A percentile compares a stretch with the other conserved stretches of the same genome.
Evolutionary conservation across 2,797 vertebrate species (phyloP).

Genomic region (Lagorchestes hirsutus): DNA sequence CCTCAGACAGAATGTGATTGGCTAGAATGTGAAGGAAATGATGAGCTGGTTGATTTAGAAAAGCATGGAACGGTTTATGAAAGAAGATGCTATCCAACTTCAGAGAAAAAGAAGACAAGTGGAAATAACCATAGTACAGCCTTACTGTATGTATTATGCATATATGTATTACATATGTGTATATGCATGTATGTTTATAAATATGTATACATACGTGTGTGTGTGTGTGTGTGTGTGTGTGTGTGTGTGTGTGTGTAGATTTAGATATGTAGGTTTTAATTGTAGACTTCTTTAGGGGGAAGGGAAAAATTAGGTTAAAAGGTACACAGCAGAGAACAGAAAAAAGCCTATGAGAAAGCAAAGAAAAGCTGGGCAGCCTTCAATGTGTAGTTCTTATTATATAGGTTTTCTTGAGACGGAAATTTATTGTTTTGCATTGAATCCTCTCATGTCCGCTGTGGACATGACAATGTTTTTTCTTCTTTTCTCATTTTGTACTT

Average conservation of each 20-base stretch:
- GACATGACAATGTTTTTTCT: neutral
- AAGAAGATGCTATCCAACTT: neutral
- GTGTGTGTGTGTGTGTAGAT: neutral
- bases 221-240: too few species aligned
- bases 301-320: neutral
- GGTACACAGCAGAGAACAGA: neutral
- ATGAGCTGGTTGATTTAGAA: neutral
- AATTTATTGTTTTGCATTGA: neutral
- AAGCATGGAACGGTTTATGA: neutral
- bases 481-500: too few species aligned
- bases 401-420: neutral
- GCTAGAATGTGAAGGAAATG: neutral
- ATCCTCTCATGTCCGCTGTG: neutral
- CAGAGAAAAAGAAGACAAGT: neutral
- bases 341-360: neutral
- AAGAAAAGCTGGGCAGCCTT: neutral
- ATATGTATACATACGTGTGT: neutral
- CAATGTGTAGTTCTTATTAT: neutral
- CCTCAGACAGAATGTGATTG: neutral
- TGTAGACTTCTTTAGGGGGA: neutral
- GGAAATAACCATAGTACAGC: neutral
- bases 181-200: neutral
- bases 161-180: neutral
- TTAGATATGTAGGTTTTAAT: neutral
- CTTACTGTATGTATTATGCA: too few species aligned